Conservation (phyloP, 2,113 vertebrate species). For the Actenoides hombroni region DNA sequence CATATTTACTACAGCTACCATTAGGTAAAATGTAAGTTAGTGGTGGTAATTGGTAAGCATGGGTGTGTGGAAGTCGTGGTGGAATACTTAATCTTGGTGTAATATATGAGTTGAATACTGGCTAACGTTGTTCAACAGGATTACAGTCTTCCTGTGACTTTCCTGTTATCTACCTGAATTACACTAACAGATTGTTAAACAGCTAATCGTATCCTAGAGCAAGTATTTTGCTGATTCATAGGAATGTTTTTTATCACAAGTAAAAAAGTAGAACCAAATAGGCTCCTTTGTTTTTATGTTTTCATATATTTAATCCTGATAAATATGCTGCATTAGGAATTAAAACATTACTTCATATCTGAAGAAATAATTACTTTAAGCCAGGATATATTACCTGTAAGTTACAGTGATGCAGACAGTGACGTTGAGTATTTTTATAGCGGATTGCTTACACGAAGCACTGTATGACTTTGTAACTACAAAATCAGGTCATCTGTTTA, state of each 20-base stretch:
- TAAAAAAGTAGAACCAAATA: background rate
- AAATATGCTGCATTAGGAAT: background rate
- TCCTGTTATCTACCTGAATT: background rate
- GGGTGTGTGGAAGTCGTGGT: background rate
- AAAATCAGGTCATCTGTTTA: background rate
- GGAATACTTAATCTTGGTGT: background rate
- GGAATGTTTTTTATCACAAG: background rate
- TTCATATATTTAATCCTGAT: background rate
- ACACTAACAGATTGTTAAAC: background rate
- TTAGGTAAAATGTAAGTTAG: background rate
- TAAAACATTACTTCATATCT: background rate
- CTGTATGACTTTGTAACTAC: background rate
- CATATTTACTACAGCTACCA: background rate
- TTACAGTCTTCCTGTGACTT: background rate
- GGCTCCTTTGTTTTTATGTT: background rate
- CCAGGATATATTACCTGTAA: background rate
- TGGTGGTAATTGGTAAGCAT: background rate
- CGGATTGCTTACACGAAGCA: background rate
- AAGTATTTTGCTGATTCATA: background rate
- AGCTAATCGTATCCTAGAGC: background rate
- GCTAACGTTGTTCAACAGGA: background rate
- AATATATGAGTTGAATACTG: background rate
- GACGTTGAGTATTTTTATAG: background rate
- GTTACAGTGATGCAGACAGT: background rate
- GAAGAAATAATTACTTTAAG: background rate